Evolutionary conservation across 2,888 invertebrate species (phyloP).

Genomic region (Pharmacophagus antenor): DNA sequence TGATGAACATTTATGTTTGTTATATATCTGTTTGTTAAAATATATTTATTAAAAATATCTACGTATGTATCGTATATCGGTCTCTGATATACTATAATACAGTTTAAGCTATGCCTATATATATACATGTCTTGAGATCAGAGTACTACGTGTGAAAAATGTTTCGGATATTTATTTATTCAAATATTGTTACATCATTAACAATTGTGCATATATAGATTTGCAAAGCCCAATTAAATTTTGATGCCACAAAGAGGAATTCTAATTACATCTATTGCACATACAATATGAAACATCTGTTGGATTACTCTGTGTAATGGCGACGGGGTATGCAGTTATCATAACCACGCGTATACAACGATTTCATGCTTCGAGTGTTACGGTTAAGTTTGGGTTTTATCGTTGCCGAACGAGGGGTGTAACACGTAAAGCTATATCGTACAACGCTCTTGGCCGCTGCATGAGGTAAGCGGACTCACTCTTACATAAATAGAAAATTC

Average conservation of each 20-base stretch:
- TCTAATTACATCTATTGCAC: conserved; percentile 5
- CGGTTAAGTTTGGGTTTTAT: conserved; percentile 22
- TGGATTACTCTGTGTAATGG: background rate
- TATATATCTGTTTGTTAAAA: too few species aligned
- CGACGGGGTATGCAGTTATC: conserved; percentile 2
- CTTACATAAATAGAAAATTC: background rate
- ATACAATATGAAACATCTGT: conserved; percentile 7
- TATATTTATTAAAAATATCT: too few species aligned
- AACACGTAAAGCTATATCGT: conserved; percentile 12
- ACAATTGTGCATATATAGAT: background rate
- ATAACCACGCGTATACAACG: conserved; percentile 3
- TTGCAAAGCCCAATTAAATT: conserved; percentile 8
- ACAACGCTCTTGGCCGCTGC: background rate
- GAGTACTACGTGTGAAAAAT: background rate
- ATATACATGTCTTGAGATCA: too few species aligned
- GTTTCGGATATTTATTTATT: background rate
- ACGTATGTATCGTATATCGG: too few species aligned
- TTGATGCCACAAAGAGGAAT: conserved; percentile 10
- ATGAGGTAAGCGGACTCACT: background rate
- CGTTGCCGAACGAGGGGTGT: conserved; percentile 12
- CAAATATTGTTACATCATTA: background rate
- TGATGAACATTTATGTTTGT: too few species aligned
- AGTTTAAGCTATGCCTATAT: too few species aligned
- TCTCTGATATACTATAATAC: too few species aligned
- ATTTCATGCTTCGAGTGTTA: conserved; percentile 10